Percentiles rank a stretch among this genome's conserved stretches.
Evolutionary conservation across 2,888 invertebrate species (phyloP).

Genomic region (Ferdinandea cuprea): DNA sequence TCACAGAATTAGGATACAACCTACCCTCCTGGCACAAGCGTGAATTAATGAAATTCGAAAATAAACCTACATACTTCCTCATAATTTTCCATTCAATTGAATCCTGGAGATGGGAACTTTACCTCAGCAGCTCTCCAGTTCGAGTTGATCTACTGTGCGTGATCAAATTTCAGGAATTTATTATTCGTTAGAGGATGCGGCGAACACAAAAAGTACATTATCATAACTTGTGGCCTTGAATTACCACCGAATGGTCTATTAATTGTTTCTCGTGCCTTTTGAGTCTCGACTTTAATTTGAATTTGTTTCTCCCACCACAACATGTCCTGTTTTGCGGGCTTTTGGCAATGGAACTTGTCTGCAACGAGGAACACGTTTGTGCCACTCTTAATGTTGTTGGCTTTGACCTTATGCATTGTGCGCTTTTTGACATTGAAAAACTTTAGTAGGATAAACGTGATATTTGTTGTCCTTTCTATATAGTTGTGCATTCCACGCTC

Average conservation of each 20-base stretch:
- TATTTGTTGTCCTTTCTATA: too few species aligned
- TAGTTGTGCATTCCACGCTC: background rate
- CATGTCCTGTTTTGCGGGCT: too few species aligned
- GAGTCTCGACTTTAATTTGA: background rate
- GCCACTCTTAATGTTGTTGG: too few species aligned
- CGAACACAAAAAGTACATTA: background rate
- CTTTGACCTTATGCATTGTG: too few species aligned
- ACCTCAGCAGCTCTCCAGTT: background rate
- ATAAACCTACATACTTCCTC: background rate
- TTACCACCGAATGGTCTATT: background rate
- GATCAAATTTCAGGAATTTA: conserved; percentile 28
- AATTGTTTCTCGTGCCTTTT: background rate
- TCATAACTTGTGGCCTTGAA: background rate
- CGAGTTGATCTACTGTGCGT: conserved; percentile 31
- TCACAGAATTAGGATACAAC: background rate
- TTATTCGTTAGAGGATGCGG: background rate
- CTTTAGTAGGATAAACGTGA: too few species aligned
- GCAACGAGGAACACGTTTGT: too few species aligned
- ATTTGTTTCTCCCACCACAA: background rate
- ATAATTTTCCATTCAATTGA: conserved; percentile 34
- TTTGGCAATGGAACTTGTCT: too few species aligned
- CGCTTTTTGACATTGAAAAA: too few species aligned
- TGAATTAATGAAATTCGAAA: background rate
- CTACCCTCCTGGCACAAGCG: conserved; percentile 2
- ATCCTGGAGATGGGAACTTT: conserved; percentile 3